These are phyloP conservation scores for Aphidius ervi DNA, from an alignment of 1,140 invertebrate species.

Conservation along the genomic window DNA sequence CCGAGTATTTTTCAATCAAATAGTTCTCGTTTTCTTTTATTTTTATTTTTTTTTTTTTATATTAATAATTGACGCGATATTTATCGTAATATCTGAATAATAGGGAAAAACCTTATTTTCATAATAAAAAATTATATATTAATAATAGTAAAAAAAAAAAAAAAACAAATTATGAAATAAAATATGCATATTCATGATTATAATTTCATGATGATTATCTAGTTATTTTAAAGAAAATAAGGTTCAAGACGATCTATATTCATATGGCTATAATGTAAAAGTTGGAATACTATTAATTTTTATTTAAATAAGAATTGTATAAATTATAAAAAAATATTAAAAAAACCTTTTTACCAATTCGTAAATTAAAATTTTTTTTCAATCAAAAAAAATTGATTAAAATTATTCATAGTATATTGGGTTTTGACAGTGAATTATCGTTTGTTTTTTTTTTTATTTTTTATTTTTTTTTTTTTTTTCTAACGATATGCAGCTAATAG, in stretches of 20 bases:
- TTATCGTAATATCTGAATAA: too few relatives aligned
- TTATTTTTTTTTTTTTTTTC: conserved; percentile 22
- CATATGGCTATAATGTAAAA: conserved; percentile 43
- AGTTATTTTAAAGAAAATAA: conserved; percentile 34
- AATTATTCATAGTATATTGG: too few relatives aligned
- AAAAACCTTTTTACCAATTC: too few relatives aligned
- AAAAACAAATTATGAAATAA: conserved; percentile 3
- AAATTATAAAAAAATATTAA: neutral
- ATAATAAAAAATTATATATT: too few relatives aligned
- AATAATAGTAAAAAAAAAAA: conserved; percentile 3
- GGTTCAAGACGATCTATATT: conserved; percentile 34
- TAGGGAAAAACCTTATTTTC: too few relatives aligned
- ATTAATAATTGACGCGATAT: too few relatives aligned
- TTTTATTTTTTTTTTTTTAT: too few relatives aligned
- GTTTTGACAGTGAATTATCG: too few relatives aligned
- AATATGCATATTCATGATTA: conserved; percentile 18
- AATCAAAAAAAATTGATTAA: neutral
- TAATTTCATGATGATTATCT: too few relatives aligned
- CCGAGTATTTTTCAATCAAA: too few relatives aligned
- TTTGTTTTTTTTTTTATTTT: conserved; percentile 2
- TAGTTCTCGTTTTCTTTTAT: too few relatives aligned
- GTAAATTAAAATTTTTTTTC: neutral
- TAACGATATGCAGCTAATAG: conserved; percentile 18
- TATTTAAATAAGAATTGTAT: neutral
- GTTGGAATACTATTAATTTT: conserved; percentile 40